Conservation (phyloP, 2,888 invertebrate genomes). For the Cylloceria caligata region DNA sequence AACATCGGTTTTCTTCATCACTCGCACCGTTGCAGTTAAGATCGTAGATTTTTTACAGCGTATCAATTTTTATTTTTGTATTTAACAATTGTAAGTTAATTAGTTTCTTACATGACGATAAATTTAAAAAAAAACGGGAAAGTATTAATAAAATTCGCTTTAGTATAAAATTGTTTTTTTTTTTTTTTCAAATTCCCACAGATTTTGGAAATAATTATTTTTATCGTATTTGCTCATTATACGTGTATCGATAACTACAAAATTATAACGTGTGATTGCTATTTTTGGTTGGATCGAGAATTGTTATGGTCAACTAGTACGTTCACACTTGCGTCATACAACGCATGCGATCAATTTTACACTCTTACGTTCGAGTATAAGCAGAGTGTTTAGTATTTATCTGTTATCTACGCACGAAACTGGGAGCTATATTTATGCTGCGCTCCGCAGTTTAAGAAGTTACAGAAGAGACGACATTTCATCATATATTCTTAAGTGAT, state of each 20-base stretch:
- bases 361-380: background rate
- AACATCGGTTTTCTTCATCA: no score
- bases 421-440: background rate
- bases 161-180: no score
- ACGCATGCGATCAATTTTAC: background rate
- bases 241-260: background rate
- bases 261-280: background rate
- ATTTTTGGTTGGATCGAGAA: background rate
- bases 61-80: no score
- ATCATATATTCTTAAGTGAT: background rate
- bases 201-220: background rate
- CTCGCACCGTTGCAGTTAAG: no score
- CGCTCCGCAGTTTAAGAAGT: background rate
- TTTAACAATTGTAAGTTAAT: no score
- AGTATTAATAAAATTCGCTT: no score
- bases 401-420: conserved; percentile 10
- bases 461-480: background rate
- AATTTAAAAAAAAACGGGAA: no score
- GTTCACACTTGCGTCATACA: background rate
- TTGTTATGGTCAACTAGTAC: background rate
- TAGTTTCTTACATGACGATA: no score
- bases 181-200: no score
- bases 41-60: no score
- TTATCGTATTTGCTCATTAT: background rate
- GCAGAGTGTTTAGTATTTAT: background rate